These are phyloP conservation scores for Bedellia somnulentella DNA, from an alignment of 2,888 invertebrate species.

Conservation along the genomic window DNA sequence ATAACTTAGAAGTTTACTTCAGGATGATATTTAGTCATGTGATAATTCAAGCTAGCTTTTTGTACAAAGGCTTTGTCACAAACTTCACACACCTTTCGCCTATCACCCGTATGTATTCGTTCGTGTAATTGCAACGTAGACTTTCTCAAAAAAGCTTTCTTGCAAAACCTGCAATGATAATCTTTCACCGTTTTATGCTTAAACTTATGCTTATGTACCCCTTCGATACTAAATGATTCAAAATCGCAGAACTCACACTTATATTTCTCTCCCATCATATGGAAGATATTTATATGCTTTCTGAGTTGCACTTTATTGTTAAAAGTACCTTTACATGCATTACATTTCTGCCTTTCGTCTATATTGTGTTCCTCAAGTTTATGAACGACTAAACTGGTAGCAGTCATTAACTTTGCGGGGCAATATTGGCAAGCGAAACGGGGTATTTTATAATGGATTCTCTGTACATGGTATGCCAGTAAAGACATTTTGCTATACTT, in stretches of 20 bases:
- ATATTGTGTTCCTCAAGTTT: conserved; percentile 28
- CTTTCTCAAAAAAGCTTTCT: conserved; percentile 16
- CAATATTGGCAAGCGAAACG: conserved; percentile 22
- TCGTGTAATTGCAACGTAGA: conserved; percentile 11
- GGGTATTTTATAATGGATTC: conserved; percentile 29
- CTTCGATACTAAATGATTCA: not conserved
- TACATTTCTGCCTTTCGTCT: conserved; percentile 33
- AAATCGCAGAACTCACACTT: conserved; percentile 4
- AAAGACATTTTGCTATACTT: conserved; percentile 22
- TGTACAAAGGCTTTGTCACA: conserved; percentile 33
- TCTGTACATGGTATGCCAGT: conserved; percentile 25
- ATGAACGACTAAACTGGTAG: conserved; percentile 24
- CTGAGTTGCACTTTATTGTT: conserved; percentile 26
- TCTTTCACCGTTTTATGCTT: conserved; percentile 15
- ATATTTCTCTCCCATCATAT: conserved; percentile 4
- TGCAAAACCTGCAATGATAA: conserved; percentile 18
- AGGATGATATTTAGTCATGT: conserved; percentile 7
- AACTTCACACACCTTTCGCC: conserved; percentile 30
- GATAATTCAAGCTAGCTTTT: conserved; percentile 6
- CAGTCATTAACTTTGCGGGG: conserved; percentile 23
- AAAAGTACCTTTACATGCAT: conserved; percentile 28
- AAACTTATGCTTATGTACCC: conserved; percentile 10
- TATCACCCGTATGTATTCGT: conserved; percentile 29
- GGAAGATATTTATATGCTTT: conserved; percentile 25
- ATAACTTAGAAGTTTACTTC: not conserved